These are phyloP conservation scores for Hybognathus amarus DNA, from an alignment of 2,797 vertebrate genomes.

Conservation along the genomic window DNA sequence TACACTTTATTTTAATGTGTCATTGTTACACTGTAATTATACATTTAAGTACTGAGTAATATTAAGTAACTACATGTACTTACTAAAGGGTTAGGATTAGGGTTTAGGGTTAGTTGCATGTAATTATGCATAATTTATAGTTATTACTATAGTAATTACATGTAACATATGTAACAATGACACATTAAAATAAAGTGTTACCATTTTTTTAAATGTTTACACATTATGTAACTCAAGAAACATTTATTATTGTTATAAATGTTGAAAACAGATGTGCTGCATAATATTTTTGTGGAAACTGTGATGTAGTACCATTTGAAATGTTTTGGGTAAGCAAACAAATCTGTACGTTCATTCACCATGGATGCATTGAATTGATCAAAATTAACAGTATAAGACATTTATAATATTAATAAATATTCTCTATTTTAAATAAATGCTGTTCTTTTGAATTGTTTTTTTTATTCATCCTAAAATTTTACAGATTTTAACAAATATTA, in stretches of 20 bases:
- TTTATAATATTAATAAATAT: neutral
- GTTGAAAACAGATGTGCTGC: neutral
- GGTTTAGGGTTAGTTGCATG: no score
- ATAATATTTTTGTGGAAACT: neutral
- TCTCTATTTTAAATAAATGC: neutral
- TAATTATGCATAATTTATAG: no score
- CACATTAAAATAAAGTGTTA: no score
- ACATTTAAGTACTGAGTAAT: no score
- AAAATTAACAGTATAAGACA: neutral
- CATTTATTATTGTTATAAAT: neutral
- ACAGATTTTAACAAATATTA: no score
- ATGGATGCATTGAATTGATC: neutral
- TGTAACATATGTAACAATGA: no score
- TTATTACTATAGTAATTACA: no score
- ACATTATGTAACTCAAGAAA: neutral
- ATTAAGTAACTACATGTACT: no score
- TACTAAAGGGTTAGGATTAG: no score
- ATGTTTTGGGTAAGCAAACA: neutral
- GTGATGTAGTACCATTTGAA: neutral
- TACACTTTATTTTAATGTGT: no score
- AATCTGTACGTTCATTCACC: neutral
- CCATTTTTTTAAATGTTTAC: no score
- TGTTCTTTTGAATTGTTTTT: neutral
- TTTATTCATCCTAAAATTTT: neutral
- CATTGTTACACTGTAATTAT: no score